These are phyloP conservation scores for Phaonia tiefii DNA, from an alignment of 2,888 invertebrate species.

Conservation along the genomic window DNA sequence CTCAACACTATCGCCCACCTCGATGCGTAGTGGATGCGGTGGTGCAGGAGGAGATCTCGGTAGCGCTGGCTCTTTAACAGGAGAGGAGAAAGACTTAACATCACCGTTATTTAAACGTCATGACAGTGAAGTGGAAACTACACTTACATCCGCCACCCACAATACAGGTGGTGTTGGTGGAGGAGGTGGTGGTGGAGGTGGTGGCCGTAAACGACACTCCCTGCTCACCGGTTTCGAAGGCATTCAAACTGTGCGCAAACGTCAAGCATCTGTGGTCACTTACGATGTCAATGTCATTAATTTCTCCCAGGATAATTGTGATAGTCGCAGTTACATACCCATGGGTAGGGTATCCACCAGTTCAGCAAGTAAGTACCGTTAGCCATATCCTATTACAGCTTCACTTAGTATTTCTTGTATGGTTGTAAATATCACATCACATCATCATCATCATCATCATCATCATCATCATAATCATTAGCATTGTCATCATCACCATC, in stretches of 20 bases:
- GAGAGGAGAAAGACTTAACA: constrained; percentile 76
- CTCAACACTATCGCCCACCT: constrained; percentile 78
- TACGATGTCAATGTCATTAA: constrained; percentile 81
- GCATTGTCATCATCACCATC: too few species aligned
- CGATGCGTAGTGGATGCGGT: constrained; percentile 70
- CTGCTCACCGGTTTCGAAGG: constrained; percentile 75
- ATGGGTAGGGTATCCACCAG: constrained; percentile 80
- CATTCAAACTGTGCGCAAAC: constrained; percentile 77
- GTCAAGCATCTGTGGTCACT: constrained; percentile 80
- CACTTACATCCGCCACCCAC: constrained; percentile 66
- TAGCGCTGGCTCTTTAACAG: constrained; percentile 64
- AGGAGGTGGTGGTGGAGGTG: constrained; percentile 41
- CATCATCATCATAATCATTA: too few species aligned
- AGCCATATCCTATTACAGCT: neutral
- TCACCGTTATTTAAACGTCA: constrained; percentile 76
- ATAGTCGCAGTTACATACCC: constrained; percentile 79
- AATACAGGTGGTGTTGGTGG: neutral
- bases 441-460: neutral
- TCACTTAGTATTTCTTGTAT: neutral
- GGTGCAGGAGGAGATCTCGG: constrained; percentile 40
- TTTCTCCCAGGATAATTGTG: constrained; percentile 80
- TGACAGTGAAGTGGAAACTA: constrained; percentile 74
- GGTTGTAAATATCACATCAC: neutral
- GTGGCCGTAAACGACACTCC: constrained; percentile 72
- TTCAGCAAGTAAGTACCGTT: constrained; percentile 79